Evolutionary conservation across 2,888 invertebrate genomes (phyloP).

Genomic region (Polylopha cassiicola): DNA sequence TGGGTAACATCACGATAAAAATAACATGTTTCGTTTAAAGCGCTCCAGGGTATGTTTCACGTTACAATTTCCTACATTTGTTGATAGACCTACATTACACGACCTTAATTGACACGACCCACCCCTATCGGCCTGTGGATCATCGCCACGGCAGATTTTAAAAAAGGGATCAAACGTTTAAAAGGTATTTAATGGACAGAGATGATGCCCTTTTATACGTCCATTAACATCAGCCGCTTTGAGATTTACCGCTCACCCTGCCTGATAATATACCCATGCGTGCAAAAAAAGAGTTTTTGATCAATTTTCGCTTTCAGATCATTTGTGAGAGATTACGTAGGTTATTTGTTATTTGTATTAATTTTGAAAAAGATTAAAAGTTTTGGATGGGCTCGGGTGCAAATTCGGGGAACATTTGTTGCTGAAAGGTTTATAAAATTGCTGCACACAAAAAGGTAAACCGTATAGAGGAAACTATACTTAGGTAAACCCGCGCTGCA

Average conservation of each 20-base stretch:
- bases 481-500: constrained; percentile 23
- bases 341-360: too few relatives aligned
- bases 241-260: constrained; percentile 59
- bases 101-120: constrained; percentile 60
- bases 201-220: constrained; percentile 71
- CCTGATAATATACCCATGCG: constrained; percentile 46
- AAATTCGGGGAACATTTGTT: too few relatives aligned
- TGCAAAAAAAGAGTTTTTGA: constrained; percentile 47
- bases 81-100: constrained; percentile 20
- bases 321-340: too few relatives aligned
- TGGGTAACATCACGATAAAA: too few relatives aligned
- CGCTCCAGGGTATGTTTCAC: too few relatives aligned
- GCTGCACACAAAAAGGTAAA: too few relatives aligned
- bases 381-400: too few relatives aligned
- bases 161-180: constrained; percentile 77
- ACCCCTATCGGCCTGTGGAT: constrained; percentile 61
- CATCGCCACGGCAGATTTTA: constrained; percentile 65
- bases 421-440: too few relatives aligned
- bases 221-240: constrained; percentile 72
- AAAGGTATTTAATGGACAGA: constrained; percentile 75
- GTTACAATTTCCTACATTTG: constrained; percentile 2
- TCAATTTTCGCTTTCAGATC: constrained; percentile 36
- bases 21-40: too few relatives aligned
- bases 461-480: constrained; percentile 22
- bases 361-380: too few relatives aligned